Base-by-base conservation (phyloP, 2,113 vertebrate genomes). In the Brachypodius melanocephalos region DNA sequence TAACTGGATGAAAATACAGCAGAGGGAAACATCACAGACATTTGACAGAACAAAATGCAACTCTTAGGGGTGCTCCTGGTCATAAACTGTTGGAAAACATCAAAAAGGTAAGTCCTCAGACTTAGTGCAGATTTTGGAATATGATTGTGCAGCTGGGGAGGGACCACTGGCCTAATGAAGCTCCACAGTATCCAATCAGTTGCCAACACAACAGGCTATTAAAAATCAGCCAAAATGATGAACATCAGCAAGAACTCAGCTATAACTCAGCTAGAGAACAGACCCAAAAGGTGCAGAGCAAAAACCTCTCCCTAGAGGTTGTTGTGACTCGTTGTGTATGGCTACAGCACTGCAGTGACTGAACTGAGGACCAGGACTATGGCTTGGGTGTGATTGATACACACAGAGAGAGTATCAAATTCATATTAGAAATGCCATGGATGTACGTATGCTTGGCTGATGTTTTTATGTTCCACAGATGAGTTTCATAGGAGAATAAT, bases 1-100 rank as follows among this genome's bases (percentile, higher is more conserved):
- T 66, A 96, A n/a, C 65, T 84, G 77, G 76, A 93, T 83, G 73
- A 86, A 90, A 96, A 93, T 76, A 68, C 21, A 69, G 31, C 73
- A 72, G 80, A 94, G 66, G 84, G 58, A 96, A 97, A 75, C 26
- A 59, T 38, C 38, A 45, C 51, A 67, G 55, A 12, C 3, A 10
- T 54, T 16, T 65, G 32, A 73, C 57, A 85, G 43, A 46, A 40
- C 5, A 40, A 61, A 77, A 52, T 7, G 20, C 2, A 10, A 16
- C 26, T 51, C 22, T 34, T 54, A 17, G 1, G 20, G 20, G 32
- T 34, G 10, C 8, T 82, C 24, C 72, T 66, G 59, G 31, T 17
- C 48, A 54, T 18, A 14, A 17, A 20, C 18, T 38, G 12, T 3
- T 29, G 5, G 20, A 34, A 76, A 90, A 45, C 5, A 61, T 17